Conservation (phyloP, 2,888 invertebrate genomes). For the Thysanoteuthis rhombus region DNA sequence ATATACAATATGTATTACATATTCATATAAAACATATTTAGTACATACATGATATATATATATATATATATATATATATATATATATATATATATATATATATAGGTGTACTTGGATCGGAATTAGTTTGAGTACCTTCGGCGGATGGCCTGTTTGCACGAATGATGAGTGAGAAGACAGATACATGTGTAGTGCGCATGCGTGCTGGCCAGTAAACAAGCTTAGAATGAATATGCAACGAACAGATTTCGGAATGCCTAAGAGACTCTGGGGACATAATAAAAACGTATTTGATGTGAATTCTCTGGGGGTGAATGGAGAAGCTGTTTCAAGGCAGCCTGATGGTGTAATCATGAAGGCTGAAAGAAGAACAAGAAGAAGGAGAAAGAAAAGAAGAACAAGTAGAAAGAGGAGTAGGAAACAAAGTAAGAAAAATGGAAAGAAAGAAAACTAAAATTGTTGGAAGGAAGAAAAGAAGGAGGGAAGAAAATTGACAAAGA, state of each 20-base stretch:
- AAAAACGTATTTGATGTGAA: neutral
- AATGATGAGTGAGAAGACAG: neutral
- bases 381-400: neutral
- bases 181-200: neutral
- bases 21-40: too few relatives aligned
- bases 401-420: neutral
- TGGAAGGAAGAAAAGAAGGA: neutral
- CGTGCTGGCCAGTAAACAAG: neutral
- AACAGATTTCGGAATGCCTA: neutral
- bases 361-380: neutral
- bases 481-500: neutral
- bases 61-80: constrained; percentile 1
- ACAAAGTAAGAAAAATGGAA: too few relatives aligned
- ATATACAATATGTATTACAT: too few relatives aligned
- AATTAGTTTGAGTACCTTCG: neutral
- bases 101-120: neutral
- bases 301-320: neutral
- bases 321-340: neutral
- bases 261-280: neutral
- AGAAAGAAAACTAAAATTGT: too few relatives aligned
- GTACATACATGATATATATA: too few relatives aligned
- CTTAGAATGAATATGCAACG: neutral
- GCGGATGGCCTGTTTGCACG: neutral
- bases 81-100: neutral
- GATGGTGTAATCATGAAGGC: neutral